phyloP scores from a whole-genome alignment of 2,888 invertebrate species.

The Lumbricus terrestris region DNA sequence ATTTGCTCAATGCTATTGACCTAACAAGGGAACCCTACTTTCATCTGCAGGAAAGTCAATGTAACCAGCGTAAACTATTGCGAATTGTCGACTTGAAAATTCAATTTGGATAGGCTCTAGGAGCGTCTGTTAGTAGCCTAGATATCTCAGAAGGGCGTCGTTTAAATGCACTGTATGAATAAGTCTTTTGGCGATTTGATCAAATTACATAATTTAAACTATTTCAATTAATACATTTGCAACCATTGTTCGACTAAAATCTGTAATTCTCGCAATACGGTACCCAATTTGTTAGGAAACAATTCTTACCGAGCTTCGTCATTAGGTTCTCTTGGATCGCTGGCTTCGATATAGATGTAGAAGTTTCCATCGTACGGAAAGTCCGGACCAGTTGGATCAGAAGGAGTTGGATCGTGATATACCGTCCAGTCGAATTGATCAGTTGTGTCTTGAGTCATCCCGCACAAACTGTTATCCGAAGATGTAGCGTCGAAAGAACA shows the following conservation, averaged over 20 bases:
- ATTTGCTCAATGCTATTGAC: not conserved
- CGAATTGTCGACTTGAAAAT: too few relatives aligned
- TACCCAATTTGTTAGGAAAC: too few relatives aligned
- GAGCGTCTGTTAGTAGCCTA: too few relatives aligned
- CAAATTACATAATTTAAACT: too few relatives aligned
- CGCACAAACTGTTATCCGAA: constrained; percentile 50
- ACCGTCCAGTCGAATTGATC: constrained; percentile 55
- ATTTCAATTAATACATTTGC: not conserved
- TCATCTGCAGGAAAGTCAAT: too few relatives aligned
- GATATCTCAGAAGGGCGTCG: too few relatives aligned
- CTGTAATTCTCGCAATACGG: too few relatives aligned
- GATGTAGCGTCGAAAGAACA: constrained; percentile 53
- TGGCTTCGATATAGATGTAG: constrained; percentile 81
- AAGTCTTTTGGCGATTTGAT: too few relatives aligned
- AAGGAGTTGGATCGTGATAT: constrained; percentile 36
- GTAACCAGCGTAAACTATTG: too few relatives aligned
- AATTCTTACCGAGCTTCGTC: constrained; percentile 46
- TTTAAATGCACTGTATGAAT: too few relatives aligned
- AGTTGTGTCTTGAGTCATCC: constrained; percentile 48
- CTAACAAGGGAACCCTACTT: too few relatives aligned
- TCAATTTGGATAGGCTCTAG: too few relatives aligned
- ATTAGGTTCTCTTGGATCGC: constrained; percentile 59
- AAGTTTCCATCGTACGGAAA: constrained; percentile 33
- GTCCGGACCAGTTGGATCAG: constrained; percentile 37
- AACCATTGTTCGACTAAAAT: not conserved